Percentiles rank a stretch among this genome's conserved stretches.
Evolutionary conservation across 2,888 invertebrate genomes (phyloP).

Genomic region (Pyrocoelia pectoralis): DNA sequence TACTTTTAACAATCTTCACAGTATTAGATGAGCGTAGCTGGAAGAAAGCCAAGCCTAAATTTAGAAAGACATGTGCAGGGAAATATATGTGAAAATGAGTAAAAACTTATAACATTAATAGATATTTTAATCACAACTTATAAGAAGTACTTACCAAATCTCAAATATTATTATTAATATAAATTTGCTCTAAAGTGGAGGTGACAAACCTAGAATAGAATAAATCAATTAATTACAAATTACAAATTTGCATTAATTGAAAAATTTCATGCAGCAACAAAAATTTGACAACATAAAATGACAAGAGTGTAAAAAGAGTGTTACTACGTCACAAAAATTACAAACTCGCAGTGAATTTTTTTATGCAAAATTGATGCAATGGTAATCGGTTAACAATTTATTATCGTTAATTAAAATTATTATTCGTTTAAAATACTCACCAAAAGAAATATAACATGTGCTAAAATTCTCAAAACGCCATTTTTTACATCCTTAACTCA

Average conservation of each 20-base stretch:
- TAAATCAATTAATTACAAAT: background rate
- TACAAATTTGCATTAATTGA: background rate
- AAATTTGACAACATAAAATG: background rate
- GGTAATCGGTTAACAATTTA: background rate
- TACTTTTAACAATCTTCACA: constrained; percentile 24
- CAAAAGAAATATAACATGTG: constrained; percentile 58
- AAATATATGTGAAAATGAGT: constrained; percentile 25
- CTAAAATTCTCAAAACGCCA: constrained; percentile 57
- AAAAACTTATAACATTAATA: background rate
- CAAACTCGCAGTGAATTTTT: background rate
- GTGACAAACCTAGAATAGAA: constrained; percentile 6
- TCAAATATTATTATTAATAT: background rate
- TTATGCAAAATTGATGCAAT: background rate
- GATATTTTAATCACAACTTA: background rate
- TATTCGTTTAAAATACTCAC: constrained; percentile 47
- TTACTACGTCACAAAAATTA: constrained; percentile 6
- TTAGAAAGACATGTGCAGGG: constrained; percentile 50
- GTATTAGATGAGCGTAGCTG: constrained; percentile 34
- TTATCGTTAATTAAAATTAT: background rate
- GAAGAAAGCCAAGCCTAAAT: constrained; percentile 52
- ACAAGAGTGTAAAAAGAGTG: constrained; percentile 1
- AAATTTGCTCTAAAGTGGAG: constrained; percentile 3
- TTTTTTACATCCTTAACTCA: constrained; percentile 44
- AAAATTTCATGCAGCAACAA: background rate
- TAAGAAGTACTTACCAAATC: constrained; percentile 5